Evolutionary conservation across 2,113 vertebrate genomes (phyloP).

Genomic region (Strix aluco): DNA sequence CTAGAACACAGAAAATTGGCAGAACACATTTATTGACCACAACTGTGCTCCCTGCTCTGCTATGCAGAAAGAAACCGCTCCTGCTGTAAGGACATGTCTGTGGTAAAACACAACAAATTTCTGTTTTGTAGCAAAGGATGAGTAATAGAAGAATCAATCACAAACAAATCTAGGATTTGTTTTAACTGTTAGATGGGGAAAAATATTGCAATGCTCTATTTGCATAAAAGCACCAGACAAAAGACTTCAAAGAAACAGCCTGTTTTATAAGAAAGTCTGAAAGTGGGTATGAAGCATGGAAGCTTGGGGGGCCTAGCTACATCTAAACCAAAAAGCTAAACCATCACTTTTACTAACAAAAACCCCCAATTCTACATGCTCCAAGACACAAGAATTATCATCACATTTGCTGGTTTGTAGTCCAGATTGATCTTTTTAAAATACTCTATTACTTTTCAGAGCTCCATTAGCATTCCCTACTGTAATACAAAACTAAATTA

Average conservation of each 20-base stretch:
- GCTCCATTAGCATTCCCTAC: background rate
- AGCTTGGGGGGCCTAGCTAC: background rate
- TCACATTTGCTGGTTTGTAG: background rate
- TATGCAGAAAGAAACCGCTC: background rate
- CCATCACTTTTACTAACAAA: background rate
- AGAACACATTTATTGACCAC: background rate
- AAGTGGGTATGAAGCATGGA: background rate
- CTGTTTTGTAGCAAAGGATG: background rate
- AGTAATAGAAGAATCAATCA: background rate
- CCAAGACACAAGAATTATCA: background rate
- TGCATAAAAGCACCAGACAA: background rate
- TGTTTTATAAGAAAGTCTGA: background rate
- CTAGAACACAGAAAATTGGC: background rate
- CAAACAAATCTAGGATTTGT: background rate
- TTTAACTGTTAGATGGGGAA: background rate
- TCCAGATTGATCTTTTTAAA: background rate
- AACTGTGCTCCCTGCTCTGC: background rate
- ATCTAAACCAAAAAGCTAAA: background rate
- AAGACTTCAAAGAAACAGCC: background rate
- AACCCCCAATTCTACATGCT: background rate
- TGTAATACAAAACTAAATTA: background rate
- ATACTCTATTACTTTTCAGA: background rate
- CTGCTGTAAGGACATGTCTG: background rate
- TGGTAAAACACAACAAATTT: background rate
- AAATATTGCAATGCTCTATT: background rate